Evolutionary conservation across 2,888 invertebrate species (phyloP).

Genomic region (Chaetogeoica ovagalla): DNA sequence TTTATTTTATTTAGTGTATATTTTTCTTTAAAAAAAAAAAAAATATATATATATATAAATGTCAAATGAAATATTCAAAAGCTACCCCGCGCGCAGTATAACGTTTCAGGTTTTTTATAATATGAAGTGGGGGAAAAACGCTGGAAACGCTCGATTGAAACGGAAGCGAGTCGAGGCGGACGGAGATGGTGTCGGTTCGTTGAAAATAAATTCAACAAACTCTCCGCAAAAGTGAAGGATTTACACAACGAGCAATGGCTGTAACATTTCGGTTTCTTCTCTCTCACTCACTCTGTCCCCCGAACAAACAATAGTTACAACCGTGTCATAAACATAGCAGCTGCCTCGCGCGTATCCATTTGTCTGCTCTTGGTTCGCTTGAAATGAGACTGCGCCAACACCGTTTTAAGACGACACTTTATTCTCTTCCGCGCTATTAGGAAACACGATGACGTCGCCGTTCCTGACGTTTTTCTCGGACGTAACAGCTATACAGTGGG

Average conservation of each 20-base stretch:
- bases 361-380: conserved; percentile 1
- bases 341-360: background rate
- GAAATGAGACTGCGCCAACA: background rate
- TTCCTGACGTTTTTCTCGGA: background rate
- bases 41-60: too few species aligned
- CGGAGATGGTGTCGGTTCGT: background rate
- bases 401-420: background rate
- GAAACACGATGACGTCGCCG: conserved; percentile 8
- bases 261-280: background rate
- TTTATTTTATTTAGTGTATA: too few species aligned
- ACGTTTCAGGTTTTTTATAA: too few species aligned
- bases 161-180: background rate
- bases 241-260: background rate
- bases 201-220: conserved; percentile 38
- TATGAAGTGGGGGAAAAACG: background rate
- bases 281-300: too few species aligned
- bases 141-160: background rate
- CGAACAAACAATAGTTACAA: background rate
- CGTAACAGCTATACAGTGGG: too few species aligned
- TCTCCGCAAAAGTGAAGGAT: conserved; percentile 7
- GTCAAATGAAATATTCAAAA: too few species aligned
- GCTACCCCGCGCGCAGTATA: too few species aligned
- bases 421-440: background rate
- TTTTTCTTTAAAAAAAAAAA: too few species aligned
- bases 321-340: conserved; percentile 7